Evolutionary conservation across 2,797 vertebrate genomes (phyloP).

Genomic region (Gallinago nigripennis): DNA sequence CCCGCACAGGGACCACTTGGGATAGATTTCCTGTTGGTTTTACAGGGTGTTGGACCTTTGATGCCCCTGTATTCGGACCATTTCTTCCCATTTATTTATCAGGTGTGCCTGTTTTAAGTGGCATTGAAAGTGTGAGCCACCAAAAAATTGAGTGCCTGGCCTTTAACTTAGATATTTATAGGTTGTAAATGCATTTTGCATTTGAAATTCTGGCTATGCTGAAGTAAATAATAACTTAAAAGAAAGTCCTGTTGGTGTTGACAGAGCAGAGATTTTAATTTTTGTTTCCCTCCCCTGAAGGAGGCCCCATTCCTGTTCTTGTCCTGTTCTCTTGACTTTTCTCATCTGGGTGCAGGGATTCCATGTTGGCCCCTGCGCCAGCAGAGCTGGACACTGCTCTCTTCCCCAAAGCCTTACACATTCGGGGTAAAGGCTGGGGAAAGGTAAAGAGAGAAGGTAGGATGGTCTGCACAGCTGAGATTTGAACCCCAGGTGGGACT

Average conservation of each 20-base stretch:
- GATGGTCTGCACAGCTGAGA: neutral
- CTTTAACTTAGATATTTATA: neutral
- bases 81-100: neutral
- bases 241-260: neutral
- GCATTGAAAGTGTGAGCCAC: neutral
- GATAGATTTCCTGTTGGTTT: neutral
- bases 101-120: neutral
- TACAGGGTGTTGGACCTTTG: neutral
- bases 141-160: neutral
- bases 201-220: neutral
- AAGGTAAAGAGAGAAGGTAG: neutral
- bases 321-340: neutral
- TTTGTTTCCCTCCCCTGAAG: neutral
- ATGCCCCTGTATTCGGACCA: fast-evolving
- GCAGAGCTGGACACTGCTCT: neutral
- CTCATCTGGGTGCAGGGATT: fast-evolving
- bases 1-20: fast-evolving
- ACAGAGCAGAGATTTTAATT: neutral
- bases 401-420: neutral
- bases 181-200: neutral
- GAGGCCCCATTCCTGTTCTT: neutral
- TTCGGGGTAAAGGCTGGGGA: neutral
- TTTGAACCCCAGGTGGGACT: neutral
- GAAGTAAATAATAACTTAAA: neutral
- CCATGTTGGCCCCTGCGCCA: fast-evolving